A percentile compares a stretch with the other conserved stretches of the same genome.
phyloP scores from a whole-genome alignment of 2,113 vertebrate genomes.

The Xyrauchen texanus region DNA sequence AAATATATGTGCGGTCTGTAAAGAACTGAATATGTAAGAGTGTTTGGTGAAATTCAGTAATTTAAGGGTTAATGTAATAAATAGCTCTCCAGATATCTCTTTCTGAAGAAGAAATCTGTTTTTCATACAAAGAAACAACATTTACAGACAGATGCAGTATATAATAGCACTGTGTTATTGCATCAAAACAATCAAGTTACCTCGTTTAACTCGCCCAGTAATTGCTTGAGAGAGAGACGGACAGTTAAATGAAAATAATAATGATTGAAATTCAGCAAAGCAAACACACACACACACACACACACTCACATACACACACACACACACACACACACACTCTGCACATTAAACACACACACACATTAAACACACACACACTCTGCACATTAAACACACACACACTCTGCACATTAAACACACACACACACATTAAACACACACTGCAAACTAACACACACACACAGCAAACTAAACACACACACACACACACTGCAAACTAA shows the following conservation, averaged over 20 bases:
- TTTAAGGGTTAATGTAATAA: no score
- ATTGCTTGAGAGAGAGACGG: slow-evolving; percentile 77
- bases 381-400: slow-evolving; percentile 1
- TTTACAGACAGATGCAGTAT: not conserved
- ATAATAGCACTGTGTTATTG: not conserved
- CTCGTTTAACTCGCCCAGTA: slow-evolving; percentile 96
- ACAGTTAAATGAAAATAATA: slow-evolving; percentile 14
- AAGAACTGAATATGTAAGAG: no score
- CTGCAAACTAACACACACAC: slow-evolving; percentile 23
- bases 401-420: slow-evolving; percentile 36
- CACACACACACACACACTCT: not conserved
- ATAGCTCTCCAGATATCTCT: no score
- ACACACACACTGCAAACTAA: not conserved
- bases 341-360: no score
- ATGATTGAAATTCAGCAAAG: no score
- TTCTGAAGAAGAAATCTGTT: no score
- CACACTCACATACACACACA: not conserved
- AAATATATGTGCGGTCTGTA: no score
- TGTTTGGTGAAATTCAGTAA: no score
- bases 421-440: no score
- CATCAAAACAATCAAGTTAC: slow-evolving; percentile 73
- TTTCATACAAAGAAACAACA: no score
- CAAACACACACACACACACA: slow-evolving; percentile 7
- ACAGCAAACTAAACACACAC: slow-evolving; percentile 2
- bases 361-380: slow-evolving; percentile 6